These are phyloP conservation scores for Carcina quercana DNA, from an alignment of 2,888 invertebrate genomes.

Conservation along the genomic window DNA sequence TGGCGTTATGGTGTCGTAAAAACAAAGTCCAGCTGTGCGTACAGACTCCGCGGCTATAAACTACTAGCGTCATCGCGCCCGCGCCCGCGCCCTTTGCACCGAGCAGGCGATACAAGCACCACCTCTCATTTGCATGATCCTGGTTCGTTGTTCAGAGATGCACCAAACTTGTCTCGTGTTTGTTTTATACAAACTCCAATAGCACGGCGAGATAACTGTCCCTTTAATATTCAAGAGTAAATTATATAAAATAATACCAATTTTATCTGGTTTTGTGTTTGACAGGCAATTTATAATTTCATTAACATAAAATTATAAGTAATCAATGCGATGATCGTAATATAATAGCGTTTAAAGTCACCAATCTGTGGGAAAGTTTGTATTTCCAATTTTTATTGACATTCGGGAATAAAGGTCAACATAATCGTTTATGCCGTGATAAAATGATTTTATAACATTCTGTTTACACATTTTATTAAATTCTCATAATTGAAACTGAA, in stretches of 20 bases:
- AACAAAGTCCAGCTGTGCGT: conserved; percentile 66
- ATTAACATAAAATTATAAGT: conserved; percentile 23
- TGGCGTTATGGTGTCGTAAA: conserved; percentile 62
- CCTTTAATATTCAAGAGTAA: background rate
- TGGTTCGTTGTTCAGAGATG: too few species aligned
- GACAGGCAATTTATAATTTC: background rate
- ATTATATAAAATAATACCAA: background rate
- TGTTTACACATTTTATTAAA: conserved; percentile 44
- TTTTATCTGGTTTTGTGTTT: background rate
- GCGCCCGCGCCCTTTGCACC: conserved; percentile 7
- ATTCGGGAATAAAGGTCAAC: conserved; percentile 34
- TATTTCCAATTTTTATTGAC: conserved; percentile 38
- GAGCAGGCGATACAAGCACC: background rate
- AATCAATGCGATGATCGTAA: conserved; percentile 24
- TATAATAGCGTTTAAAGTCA: conserved; percentile 28
- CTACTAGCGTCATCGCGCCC: conserved; percentile 45
- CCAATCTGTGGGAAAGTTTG: conserved; percentile 41
- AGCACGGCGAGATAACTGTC: too few species aligned
- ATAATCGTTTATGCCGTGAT: conserved; percentile 39
- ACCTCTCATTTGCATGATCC: conserved; percentile 2
- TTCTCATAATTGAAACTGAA: conserved; percentile 45
- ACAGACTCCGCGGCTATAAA: conserved; percentile 48
- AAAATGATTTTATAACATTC: conserved; percentile 37
- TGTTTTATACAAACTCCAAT: too few species aligned
- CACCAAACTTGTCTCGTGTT: too few species aligned